Evolutionary conservation across 2,113 vertebrate species (phyloP), one percentile per base, ranked within the genome.

Genomic region (Callipepla californica): DNA sequence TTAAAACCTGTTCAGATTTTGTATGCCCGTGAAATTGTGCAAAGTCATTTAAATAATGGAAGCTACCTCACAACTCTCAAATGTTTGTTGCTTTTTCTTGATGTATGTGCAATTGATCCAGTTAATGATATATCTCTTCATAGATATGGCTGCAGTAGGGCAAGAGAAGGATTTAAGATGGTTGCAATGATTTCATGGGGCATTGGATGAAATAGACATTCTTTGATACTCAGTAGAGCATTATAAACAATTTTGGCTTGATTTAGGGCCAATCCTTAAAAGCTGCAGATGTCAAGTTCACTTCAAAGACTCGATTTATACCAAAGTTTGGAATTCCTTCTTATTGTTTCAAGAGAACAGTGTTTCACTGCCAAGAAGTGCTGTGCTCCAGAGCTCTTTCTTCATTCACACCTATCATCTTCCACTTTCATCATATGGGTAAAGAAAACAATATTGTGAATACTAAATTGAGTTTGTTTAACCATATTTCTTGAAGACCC

Each of bases 1-100:
- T 75, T 40, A 94, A 92, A 91, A 85, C 78, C 65, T 94, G 75
- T 28, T 91, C 59, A 93, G 89, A 65, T 87, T 85, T 50, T 95
- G 36, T 92, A 67, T 44, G 65, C 21, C 75, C 94, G 51, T 92
- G 87, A 92, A 84, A 87, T 94, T 89, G 77, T 89, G 67, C 47
- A 75, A 76, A 85, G 53, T 87, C 18, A 80, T 85, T 89, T 94
- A 88, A 85, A 65, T 83, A 82, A 68, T 10, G 13, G 87, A 91
- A 89, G 65, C 73, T 86, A 85, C 53, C 42, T 83, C 38, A 74
- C 82, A 74, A 63, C n/a, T 85, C 51, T 83, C 26, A 91, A 80
- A 83, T 72, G 8, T 57, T 78, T 81, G 32, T 47, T 89, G 15
- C 36, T 80, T 89, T 93, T 80, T 50, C 16, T 78, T 91, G 45